These are phyloP conservation scores for Actinopyga echinites DNA, from an alignment of 53 echinoderm and acorn worm species.

Conservation along the genomic window DNA sequence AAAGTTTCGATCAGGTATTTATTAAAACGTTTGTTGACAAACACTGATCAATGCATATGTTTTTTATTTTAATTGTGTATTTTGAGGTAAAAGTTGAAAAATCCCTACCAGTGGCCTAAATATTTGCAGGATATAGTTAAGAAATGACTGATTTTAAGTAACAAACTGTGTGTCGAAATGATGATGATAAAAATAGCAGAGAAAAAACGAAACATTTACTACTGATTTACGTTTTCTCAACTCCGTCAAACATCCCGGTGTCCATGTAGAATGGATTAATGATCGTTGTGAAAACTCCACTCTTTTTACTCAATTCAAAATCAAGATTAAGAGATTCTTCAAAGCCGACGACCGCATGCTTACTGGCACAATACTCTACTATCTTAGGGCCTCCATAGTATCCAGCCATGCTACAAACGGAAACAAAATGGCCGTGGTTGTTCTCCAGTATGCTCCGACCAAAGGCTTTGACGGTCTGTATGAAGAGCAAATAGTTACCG, in stretches of 20 bases:
- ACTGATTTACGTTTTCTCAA: conserved; percentile 71
- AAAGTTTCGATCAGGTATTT: no score
- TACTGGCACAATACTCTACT: conserved; percentile 90
- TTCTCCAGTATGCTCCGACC: conserved; percentile 77
- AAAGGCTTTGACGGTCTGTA: conserved; percentile 92
- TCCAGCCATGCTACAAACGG: conserved; percentile 83
- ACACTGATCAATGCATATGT: no score
- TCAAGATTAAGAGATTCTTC: conserved; percentile 83
- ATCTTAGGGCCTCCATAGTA: conserved; percentile 71
- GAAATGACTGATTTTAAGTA: no score
- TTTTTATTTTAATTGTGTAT: no score
- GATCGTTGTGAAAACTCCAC: conserved; percentile 80
- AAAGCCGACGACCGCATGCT: conserved; percentile 90
- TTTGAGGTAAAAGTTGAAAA: no score
- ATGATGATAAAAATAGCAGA: no score
- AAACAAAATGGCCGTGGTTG: conserved; percentile 96
- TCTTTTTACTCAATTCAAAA: conserved; percentile 58
- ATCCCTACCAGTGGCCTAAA: no score
- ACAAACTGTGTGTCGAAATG: no score
- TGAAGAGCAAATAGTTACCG: background rate
- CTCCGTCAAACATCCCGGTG: conserved; percentile 95
- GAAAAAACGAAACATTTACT: no score
- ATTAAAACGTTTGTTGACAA: no score
- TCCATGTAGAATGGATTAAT: conserved; percentile 89
- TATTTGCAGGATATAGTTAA: no score